A percentile compares a stretch with the other conserved stretches of the same genome.
These are phyloP conservation scores for Diabrotica undecimpunctata DNA, from an alignment of 1,140 invertebrate species.

Conservation along the genomic window DNA sequence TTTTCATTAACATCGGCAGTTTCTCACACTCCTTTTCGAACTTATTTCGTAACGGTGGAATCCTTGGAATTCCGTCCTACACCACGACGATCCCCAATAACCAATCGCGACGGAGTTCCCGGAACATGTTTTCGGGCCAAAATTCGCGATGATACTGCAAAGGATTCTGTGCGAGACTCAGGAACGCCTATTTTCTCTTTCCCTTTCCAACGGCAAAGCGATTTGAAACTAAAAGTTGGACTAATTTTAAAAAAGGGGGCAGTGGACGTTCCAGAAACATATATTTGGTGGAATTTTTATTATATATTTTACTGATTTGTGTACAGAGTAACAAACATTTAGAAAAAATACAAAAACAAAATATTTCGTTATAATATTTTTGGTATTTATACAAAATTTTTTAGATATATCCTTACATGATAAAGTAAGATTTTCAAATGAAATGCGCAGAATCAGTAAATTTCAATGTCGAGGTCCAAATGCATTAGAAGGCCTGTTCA, in stretches of 20 bases:
- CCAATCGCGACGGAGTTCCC: neutral
- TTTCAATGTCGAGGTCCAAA: neutral
- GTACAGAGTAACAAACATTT: no score
- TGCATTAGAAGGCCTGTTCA: no score
- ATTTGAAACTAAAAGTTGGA: conserved; percentile 1
- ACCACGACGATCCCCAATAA: no score
- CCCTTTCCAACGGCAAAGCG: neutral
- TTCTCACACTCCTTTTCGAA: no score
- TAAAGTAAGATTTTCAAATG: neutral
- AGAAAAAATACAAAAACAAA: no score
- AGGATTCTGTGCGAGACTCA: neutral
- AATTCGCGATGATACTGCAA: conserved; percentile 2
- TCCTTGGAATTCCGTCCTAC: no score
- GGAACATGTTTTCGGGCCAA: neutral
- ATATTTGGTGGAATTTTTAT: neutral
- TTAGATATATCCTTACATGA: no score
- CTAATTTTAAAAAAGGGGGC: neutral
- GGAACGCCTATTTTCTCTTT: neutral
- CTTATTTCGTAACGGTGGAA: no score
- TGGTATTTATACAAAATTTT: no score
- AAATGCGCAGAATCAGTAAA: neutral
- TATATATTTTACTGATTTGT: no score
- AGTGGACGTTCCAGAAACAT: neutral
- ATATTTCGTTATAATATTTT: no score
- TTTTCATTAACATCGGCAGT: no score